Base-by-base conservation (phyloP, 1,140 invertebrate genomes). In the Pseudomyrmex concolor region DNA sequence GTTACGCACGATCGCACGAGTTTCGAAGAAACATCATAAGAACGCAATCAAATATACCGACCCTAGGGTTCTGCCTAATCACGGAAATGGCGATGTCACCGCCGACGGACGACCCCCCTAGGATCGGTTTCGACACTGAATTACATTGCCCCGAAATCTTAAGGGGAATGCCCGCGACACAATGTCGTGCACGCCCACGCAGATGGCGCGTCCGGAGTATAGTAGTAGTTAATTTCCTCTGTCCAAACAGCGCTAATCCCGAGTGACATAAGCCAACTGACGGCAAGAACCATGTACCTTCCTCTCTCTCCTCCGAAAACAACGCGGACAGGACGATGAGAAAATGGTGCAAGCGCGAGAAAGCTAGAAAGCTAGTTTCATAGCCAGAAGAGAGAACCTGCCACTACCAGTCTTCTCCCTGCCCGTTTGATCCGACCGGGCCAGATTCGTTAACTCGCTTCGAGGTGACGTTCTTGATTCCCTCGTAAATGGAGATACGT, bases 201-300 rank as follows among this genome's bases (percentile, higher is more conserved):
- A 91, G 90, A 89, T 90, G 91, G 90, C 80, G 84, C 71, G 72
- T 72, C 51, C 78, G 73, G 86, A 71, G 73, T 90, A 84, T 90
- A 89, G 91, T 34, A 34, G 34, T 90, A 92, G 91, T 92, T 94
- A 94, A 94, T 94, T 94, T 94, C 91, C 92, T 92, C 92, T 92
- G 92, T 93, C 92, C 92, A 94, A 94, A 94, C 92, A 94, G 91
- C 89, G 86, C 91, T 93, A 93, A 94, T 94, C 92, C 90, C 92
- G 90, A 90, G 92, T 92, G 93, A 94, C 93, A 93, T 91, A 92
- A 94, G 92, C 93, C 92, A 93, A 93, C 92, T 91, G 92, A 93
- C 91, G 91, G 85, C 68, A 64, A 64, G 43, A 84, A 82, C 87
- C 89, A 77, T 87, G 86, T 88, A 91, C 84, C 25, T 25, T 3